Evolutionary conservation across 2,888 invertebrate genomes (phyloP).

Genomic region (Argyresthia albistria): DNA sequence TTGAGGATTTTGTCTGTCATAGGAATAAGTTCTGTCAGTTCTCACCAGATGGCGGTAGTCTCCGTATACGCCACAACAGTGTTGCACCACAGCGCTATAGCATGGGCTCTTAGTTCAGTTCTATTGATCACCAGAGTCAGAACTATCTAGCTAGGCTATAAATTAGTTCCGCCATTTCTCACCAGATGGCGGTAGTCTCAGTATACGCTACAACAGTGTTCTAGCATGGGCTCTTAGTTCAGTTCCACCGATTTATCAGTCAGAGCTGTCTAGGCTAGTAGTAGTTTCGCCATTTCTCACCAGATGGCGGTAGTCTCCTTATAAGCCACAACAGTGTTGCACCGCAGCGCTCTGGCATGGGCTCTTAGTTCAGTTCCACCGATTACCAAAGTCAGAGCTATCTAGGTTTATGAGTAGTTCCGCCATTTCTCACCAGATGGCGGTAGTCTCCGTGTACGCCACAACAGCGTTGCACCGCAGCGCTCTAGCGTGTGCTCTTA

Average conservation of each 20-base stretch:
- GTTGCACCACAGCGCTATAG: constrained; percentile 92
- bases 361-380: constrained; percentile 94
- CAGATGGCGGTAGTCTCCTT: constrained; percentile 93
- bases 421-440: constrained; percentile 82
- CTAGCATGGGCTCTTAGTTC: constrained; percentile 96
- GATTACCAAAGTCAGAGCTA: no score
- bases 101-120: constrained; percentile 95
- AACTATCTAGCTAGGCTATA: no score
- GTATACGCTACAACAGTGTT: constrained; percentile 93
- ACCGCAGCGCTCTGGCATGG: constrained; percentile 92
- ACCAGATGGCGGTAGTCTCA: constrained; percentile 96
- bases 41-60: constrained; percentile 91
- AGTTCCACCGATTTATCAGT: constrained; percentile 90
- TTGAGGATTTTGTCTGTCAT: no score
- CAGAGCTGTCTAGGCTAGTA: constrained; percentile 67
- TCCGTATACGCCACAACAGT: constrained; percentile 96
- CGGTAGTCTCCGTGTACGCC: constrained; percentile 93
- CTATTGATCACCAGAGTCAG: no score
- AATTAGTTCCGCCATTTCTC: constrained; percentile 33
- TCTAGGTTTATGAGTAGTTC: no score
- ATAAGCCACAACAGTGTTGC: constrained; percentile 96
- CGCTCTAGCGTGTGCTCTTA: constrained; percentile 93
- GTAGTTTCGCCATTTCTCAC: constrained; percentile 56
- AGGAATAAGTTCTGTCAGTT: background rate
- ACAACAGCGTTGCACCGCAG: constrained; percentile 95